These are phyloP conservation scores for Oreochromis aureus DNA, from an alignment of 2,113 vertebrate species.

Conservation along the genomic window DNA sequence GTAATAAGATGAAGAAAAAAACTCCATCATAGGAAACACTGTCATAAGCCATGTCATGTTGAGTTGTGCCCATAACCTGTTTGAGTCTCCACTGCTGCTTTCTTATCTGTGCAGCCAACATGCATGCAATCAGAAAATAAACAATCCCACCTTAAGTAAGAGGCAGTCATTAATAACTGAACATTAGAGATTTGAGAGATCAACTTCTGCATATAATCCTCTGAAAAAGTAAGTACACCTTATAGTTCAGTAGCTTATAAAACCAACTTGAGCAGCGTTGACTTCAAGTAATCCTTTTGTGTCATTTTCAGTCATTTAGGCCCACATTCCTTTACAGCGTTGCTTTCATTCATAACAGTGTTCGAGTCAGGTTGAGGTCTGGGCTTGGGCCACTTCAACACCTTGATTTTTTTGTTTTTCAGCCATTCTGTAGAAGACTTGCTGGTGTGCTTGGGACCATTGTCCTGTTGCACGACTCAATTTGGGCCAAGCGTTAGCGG, in stretches of 20 bases:
- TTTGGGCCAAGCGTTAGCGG: not conserved
- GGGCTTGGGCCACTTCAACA: not conserved
- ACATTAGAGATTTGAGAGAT: not conserved
- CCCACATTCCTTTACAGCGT: not conserved
- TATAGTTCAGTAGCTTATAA: not conserved
- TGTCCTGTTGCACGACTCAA: not conserved
- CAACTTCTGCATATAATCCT: not conserved
- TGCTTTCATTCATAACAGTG: not conserved
- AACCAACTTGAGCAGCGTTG: not conserved
- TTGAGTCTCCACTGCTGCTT: not conserved
- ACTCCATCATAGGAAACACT: not conserved
- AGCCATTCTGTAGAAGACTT: not conserved
- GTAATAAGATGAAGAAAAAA: not conserved
- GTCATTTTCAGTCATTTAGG: not conserved
- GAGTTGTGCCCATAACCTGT: not conserved
- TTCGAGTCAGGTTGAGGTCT: not conserved
- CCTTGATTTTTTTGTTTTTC: not conserved
- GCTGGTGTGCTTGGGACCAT: not conserved
- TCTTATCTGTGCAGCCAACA: not conserved
- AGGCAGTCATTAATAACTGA: not conserved
- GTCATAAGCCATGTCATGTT: not conserved
- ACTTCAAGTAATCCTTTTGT: not conserved
- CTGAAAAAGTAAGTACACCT: not conserved
- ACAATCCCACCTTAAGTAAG: not conserved
- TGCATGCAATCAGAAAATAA: not conserved